Percentiles rank a stretch among this genome's conserved stretches.
phyloP scores from a whole-genome alignment of 2,888 invertebrate species.

The Euplagia quadripunctaria region DNA sequence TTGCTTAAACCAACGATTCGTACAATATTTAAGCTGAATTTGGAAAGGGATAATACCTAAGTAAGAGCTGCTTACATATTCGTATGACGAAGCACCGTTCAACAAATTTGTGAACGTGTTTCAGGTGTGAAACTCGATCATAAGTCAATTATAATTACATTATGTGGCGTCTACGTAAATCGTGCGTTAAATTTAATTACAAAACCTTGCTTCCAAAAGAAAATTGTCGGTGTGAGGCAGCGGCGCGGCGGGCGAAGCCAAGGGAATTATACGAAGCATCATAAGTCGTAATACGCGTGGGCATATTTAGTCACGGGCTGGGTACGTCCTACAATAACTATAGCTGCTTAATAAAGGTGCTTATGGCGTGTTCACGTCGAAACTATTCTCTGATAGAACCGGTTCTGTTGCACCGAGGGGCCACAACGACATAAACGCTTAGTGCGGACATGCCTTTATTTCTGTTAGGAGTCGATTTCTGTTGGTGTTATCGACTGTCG shows the following conservation, averaged over 20 bases:
- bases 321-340: conserved; percentile 69
- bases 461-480: conserved; percentile 51
- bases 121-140: conserved; percentile 65
- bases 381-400: conserved; percentile 77
- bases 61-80: conserved; percentile 26
- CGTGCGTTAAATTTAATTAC: conserved; percentile 81
- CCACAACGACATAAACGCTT: conserved; percentile 66
- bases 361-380: conserved; percentile 65
- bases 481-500: conserved; percentile 48
- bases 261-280: conserved; percentile 72
- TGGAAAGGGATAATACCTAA: background rate
- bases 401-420: conserved; percentile 71
- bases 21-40: background rate
- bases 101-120: conserved; percentile 50
- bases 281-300: conserved; percentile 79
- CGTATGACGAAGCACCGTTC: conserved; percentile 27
- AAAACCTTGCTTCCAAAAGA: conserved; percentile 72
- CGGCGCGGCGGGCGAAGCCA: conserved; percentile 49
- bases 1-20: conserved; percentile 1
- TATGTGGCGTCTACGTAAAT: conserved; percentile 72
- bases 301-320: conserved; percentile 81
- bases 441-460: conserved; percentile 66
- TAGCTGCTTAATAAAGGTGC: conserved; percentile 71
- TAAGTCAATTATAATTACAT: conserved; percentile 77
- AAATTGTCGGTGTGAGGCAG: conserved; percentile 57